These are phyloP conservation scores for Catocala fraxini DNA, from an alignment of 2,888 invertebrate genomes.

Conservation along the genomic window DNA sequence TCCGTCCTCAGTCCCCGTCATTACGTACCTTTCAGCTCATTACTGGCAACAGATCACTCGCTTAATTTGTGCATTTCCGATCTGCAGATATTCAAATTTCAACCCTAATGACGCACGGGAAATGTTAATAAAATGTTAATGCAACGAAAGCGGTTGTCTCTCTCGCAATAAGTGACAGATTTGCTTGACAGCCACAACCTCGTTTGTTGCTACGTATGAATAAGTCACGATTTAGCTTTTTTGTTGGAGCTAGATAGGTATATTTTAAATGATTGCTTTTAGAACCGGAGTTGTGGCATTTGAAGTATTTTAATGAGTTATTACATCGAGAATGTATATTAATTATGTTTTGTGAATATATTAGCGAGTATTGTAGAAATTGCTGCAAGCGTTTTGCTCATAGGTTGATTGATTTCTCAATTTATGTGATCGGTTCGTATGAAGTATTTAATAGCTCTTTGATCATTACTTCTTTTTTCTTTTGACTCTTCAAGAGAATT, in stretches of 20 bases:
- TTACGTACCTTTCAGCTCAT: slow-evolving; percentile 85
- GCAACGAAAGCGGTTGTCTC: slow-evolving; percentile 79
- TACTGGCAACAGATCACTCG: slow-evolving; percentile 85
- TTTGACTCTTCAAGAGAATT: no score
- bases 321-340: slow-evolving; percentile 36
- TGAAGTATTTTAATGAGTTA: slow-evolving; percentile 51
- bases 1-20: slow-evolving; percentile 74
- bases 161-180: slow-evolving; percentile 85
- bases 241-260: slow-evolving; percentile 58
- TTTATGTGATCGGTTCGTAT: background rate
- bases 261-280: slow-evolving; percentile 53
- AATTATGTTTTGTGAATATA: slow-evolving; percentile 38
- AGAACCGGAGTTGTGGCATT: slow-evolving; percentile 49
- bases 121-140: slow-evolving; percentile 88
- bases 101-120: slow-evolving; percentile 85
- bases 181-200: slow-evolving; percentile 83
- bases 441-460: no score
- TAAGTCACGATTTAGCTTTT: slow-evolving; percentile 85
- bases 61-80: slow-evolving; percentile 88
- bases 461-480: no score
- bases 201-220: slow-evolving; percentile 81
- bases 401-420: slow-evolving; percentile 1
- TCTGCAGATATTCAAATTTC: slow-evolving; percentile 86
- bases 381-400: slow-evolving; percentile 5
- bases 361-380: slow-evolving; percentile 13